Conservation (phyloP, 2,888 invertebrate genomes). For the Perizoma flavofasciatum region DNA sequence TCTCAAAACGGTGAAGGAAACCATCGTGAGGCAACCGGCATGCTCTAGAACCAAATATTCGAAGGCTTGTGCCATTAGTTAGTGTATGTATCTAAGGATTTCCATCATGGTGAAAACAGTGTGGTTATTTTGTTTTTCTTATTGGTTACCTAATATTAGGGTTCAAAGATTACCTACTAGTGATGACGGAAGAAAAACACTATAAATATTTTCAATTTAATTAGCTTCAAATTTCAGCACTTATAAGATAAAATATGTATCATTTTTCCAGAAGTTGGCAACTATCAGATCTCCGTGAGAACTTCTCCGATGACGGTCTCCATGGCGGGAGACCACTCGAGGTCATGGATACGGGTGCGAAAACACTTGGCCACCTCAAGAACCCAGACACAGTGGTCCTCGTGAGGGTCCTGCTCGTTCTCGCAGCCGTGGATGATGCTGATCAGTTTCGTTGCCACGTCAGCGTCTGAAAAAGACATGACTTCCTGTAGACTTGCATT, state of each 20-base stretch:
- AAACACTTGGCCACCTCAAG: slow-evolving; percentile 69
- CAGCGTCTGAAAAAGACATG: slow-evolving; percentile 48
- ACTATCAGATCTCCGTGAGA: slow-evolving; percentile 55
- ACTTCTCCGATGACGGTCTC: slow-evolving; percentile 61
- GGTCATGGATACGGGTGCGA: slow-evolving; percentile 52
- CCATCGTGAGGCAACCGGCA: too few relatives aligned
- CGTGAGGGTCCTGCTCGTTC: slow-evolving; percentile 41
- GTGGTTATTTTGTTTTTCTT: too few relatives aligned
- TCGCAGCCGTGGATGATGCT: slow-evolving; percentile 60
- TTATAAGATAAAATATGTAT: background rate
- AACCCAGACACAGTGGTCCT: slow-evolving; percentile 57
- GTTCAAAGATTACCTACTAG: too few relatives aligned
- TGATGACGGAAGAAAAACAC: too few relatives aligned
- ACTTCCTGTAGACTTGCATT: background rate
- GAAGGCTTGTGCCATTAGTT: too few relatives aligned
- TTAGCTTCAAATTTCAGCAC: too few relatives aligned
- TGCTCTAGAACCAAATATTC: too few relatives aligned
- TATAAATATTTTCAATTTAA: too few relatives aligned
- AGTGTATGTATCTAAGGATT: too few relatives aligned
- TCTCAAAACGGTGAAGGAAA: too few relatives aligned
- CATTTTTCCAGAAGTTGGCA: slow-evolving; percentile 8
- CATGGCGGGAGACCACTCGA: slow-evolving; percentile 63
- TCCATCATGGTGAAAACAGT: too few relatives aligned
- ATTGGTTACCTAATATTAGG: too few relatives aligned
- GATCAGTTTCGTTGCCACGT: slow-evolving; percentile 55